Evolutionary conservation across 2,113 vertebrate species (phyloP).

Genomic region (Garra rufa): DNA sequence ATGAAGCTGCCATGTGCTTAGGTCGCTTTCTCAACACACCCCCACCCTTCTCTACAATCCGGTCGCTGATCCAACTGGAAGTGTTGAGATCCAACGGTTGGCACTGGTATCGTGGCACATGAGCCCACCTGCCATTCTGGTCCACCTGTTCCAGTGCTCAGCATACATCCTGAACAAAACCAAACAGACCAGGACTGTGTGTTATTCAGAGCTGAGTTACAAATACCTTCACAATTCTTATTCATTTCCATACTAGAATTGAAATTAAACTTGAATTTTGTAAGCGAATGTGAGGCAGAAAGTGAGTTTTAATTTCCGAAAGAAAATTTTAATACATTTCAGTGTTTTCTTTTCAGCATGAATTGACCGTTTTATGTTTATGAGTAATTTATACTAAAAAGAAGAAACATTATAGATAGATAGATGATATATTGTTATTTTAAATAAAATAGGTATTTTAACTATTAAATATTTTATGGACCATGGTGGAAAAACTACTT

Average conservation of each 20-base stretch:
- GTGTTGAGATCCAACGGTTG: slow-evolving; percentile 19
- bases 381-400: too few species aligned
- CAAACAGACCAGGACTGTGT: neutral
- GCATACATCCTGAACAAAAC: neutral
- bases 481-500: too few species aligned
- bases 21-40: neutral
- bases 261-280: neutral
- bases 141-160: neutral
- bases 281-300: neutral
- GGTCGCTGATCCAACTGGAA: neutral
- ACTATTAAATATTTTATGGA: too few species aligned
- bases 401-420: too few species aligned
- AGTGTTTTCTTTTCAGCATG: neutral
- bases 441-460: too few species aligned
- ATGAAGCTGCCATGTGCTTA: neutral
- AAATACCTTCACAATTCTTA: neutral
- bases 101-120: neutral
- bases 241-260: neutral
- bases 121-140: slow-evolving; percentile 4
- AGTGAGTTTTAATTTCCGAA: neutral
- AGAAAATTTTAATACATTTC: too few species aligned
- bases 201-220: neutral
- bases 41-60: neutral
- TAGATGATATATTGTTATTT: too few species aligned
- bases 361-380: too few species aligned